A percentile compares a stretch with the other conserved stretches of the same genome.
These are phyloP conservation scores for Podotricha telesiphe DNA, from an alignment of 2,888 invertebrate species.

Conservation along the genomic window DNA sequence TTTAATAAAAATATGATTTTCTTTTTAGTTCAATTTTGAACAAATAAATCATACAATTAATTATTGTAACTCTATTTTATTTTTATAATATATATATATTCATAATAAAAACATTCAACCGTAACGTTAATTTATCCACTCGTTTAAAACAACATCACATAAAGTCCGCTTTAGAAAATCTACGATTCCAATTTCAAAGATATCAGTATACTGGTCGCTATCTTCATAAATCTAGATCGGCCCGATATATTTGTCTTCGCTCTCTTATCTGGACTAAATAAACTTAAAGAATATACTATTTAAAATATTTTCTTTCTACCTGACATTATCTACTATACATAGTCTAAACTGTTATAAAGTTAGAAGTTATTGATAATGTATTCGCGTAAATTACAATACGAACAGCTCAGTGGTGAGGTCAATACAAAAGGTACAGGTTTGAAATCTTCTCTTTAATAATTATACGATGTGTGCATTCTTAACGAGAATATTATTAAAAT, in stretches of 20 bases:
- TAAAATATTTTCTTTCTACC: background rate
- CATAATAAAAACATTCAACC: background rate
- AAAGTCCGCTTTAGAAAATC: conserved; percentile 8
- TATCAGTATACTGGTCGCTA: conserved; percentile 25
- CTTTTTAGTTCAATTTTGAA: too few species aligned
- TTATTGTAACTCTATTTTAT: too few species aligned
- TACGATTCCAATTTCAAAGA: conserved; percentile 25
- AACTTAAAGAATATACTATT: conserved; percentile 5
- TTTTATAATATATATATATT: too few species aligned
- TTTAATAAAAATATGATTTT: too few species aligned
- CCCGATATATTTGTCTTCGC: conserved; percentile 26
- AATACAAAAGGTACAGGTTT: too few species aligned
- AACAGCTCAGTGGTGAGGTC: too few species aligned
- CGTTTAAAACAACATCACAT: background rate
- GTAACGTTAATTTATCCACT: background rate
- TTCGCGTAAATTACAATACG: too few species aligned
- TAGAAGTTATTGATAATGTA: background rate
- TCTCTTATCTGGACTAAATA: conserved; percentile 17
- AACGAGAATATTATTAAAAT: too few species aligned
- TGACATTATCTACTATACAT: background rate
- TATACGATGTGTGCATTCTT: too few species aligned
- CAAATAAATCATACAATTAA: too few species aligned
- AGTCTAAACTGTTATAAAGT: background rate
- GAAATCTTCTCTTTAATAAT: too few species aligned
- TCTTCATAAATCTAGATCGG: conserved; percentile 31